Evolutionary conservation across 1,140 invertebrate genomes (phyloP), one percentile per base, ranked within the genome.

Genomic region (Drosophila pseudoobscura): DNA sequence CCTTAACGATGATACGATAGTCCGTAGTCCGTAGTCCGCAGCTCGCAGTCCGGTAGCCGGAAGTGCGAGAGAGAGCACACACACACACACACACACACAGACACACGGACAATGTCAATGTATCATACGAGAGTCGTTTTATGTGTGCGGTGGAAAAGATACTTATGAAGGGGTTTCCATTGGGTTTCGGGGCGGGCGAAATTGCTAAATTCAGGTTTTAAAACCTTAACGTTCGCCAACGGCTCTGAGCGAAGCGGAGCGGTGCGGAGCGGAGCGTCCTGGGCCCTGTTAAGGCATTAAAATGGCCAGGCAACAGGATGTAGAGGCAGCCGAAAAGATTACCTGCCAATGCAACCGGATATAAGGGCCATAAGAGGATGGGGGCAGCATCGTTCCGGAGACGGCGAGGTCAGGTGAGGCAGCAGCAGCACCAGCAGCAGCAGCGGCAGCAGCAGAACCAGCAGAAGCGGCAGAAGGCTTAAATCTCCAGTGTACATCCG

Each of bases 291-390:
- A 46, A 52, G 62, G 76, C 77, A 84, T 83, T 83, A 83, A 83
- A 84, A 79, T 79, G 56, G 78, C 46, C 53, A 53, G 58, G 64
- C 56, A 75, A 63, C 76, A 78, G 76, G 75, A 78, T 61, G 72
- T 65, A 78, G 47, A 63, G 61, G 50, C 61, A 71, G 58, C 70
- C 82, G 58, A 78, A 88, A 85, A 87, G 82, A 85, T 85, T 85
- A 85, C 82, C 82, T 85, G 83, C 69, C 82, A 85, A 85, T 85
- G 82, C 82, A 85, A 85, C 82, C 82, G 82, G 82, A 85, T 85
- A 85, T 85, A 78, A 78, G 57, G 61, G 69, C 63, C 52, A 78
- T 66, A 73, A 75, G 72, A 80, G 66, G 55, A 75, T 75, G 72
- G 73, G 39, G 39, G 50, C 65, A 69, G 56, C 64, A 64, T 69